Conservation (phyloP, 2,113 vertebrate genomes). For the Drymodes brunneopygia region DNA sequence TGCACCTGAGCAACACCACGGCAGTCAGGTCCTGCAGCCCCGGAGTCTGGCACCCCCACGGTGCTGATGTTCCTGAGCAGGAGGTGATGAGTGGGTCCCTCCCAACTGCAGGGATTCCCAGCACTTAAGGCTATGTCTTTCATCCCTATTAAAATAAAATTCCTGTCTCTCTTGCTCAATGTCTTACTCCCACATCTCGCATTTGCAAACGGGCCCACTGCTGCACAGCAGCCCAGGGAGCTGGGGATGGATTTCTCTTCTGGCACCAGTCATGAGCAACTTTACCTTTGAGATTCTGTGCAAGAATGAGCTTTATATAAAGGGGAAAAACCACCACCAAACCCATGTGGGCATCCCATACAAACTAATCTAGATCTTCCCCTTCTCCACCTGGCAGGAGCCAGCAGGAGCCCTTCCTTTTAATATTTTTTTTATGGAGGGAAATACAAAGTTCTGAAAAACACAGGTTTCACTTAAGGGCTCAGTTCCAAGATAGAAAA, state of each 20-base stretch:
- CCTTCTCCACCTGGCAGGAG: neutral
- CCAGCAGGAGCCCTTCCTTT: neutral
- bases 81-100: neutral
- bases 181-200: neutral
- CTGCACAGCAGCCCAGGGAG: neutral
- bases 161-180: slow-evolving; percentile 6
- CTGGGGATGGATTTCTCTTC: neutral
- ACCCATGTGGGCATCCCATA: neutral
- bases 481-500: neutral
- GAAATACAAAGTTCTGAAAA: neutral
- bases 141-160: slow-evolving; percentile 6
- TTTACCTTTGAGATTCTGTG: neutral
- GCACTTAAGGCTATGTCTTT: slow-evolving; percentile 21
- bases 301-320: neutral
- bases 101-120: neutral
- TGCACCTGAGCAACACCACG: neutral
- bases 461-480: neutral
- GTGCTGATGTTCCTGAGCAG: neutral
- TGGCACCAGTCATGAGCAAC: neutral
- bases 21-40: neutral
- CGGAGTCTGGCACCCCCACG: neutral
- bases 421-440: neutral
- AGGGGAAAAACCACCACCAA: neutral
- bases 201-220: neutral
- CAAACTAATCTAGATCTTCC: neutral